Conservation (phyloP, 2,113 vertebrate genomes). For the Petromus typicus region DNA sequence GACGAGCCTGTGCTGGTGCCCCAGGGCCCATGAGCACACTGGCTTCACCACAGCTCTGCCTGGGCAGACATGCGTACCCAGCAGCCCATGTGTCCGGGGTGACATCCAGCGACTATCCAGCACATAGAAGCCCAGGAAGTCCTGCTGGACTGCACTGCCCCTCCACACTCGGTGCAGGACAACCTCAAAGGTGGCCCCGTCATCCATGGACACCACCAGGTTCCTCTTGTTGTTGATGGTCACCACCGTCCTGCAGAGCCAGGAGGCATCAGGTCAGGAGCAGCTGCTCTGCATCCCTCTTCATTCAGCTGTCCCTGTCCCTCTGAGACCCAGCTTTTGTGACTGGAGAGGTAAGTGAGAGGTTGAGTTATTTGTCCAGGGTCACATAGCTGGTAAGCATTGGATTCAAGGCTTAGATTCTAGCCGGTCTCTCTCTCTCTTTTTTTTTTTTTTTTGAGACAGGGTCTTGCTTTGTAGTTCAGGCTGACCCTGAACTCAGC, state of each 20-base stretch:
- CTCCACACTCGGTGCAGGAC: constrained; percentile 91
- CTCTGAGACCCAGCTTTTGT: not conserved
- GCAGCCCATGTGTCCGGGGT: constrained; percentile 88
- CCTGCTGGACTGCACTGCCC: constrained; percentile 87
- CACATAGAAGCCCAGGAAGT: constrained; percentile 94
- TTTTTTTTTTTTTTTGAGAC: no score
- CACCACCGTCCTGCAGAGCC: constrained; percentile 87
- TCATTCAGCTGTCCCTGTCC: not conserved
- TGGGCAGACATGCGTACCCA: constrained; percentile 85
- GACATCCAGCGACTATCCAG: constrained; percentile 90
- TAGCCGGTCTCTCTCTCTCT: no score
- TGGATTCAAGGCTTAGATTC: not conserved
- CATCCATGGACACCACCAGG: constrained; percentile 88
- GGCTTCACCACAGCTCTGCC: not conserved
- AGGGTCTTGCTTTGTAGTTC: no score
- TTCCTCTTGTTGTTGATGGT: constrained; percentile 87
- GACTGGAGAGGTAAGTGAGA: not conserved
- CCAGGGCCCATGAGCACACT: not conserved
- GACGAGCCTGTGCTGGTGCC: not conserved
- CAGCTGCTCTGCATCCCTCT: not conserved
- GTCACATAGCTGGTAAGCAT: not conserved
- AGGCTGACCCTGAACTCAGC: no score
- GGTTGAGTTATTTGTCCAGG: not conserved
- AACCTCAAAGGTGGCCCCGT: constrained; percentile 90
- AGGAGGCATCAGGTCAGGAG: not conserved